These are phyloP conservation scores for Sinohyriopsis cumingii DNA, from an alignment of 2,888 invertebrate genomes.

Conservation along the genomic window DNA sequence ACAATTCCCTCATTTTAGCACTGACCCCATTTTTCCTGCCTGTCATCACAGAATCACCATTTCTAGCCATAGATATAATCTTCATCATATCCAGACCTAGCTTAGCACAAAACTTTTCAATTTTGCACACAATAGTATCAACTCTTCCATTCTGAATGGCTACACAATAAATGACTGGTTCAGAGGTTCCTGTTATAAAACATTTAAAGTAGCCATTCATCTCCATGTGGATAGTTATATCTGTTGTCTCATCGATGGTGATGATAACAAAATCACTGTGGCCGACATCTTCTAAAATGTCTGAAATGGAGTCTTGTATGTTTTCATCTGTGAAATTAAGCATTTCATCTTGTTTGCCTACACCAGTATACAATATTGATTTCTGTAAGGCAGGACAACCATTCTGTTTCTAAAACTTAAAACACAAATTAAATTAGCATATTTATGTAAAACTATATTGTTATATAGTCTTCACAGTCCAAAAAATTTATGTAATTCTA, in stretches of 20 bases:
- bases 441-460: no score
- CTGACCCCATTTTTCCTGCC: conserved; percentile 20
- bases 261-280: conserved; percentile 19
- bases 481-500: no score
- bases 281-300: conserved; percentile 5
- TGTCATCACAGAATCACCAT: conserved; percentile 25
- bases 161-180: conserved; percentile 5
- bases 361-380: conserved; percentile 12
- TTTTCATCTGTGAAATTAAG: conserved; percentile 10
- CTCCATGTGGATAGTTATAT: conserved; percentile 10
- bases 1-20: background rate
- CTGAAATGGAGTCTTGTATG: conserved; percentile 3
- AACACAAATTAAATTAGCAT: no score
- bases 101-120: conserved; percentile 4
- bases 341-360: conserved; percentile 18
- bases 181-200: conserved; percentile 11
- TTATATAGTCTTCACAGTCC: no score
- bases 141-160: no score
- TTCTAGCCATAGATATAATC: conserved; percentile 25
- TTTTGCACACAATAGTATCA: no score
- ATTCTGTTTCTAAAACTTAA: conserved; percentile 9
- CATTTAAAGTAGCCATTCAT: conserved; percentile 18
- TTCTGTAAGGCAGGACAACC: conserved; percentile 15
- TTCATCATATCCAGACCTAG: conserved; percentile 13
- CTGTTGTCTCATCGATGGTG: conserved; percentile 13